Evolutionary conservation across 2,888 invertebrate species (phyloP), one percentile per base, ranked within the genome.

Genomic region (Aplocera efformata): DNA sequence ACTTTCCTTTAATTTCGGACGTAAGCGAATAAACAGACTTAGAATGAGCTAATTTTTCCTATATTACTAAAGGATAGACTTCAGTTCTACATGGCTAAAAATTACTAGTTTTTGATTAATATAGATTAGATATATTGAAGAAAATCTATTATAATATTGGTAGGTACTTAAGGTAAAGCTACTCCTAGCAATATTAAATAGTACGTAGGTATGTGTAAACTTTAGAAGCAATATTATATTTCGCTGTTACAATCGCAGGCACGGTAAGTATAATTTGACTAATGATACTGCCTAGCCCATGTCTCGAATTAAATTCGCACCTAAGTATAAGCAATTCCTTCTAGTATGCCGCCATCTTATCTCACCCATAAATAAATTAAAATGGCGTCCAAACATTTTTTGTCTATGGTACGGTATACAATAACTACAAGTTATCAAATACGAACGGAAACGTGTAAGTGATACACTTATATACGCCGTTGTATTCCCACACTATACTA

Each of bases 31-130:
- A 17, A 17, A 17, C 13, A 17, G 13, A 17, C 13, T 17, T 3
- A 17, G 2, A 17, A 17, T 3, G 13, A 17, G 5, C 2, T n/a
- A 17, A 2, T 2, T 17, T 17, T 17, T 17, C 13, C 13, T 17
- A 17, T 5, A 17, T 3, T 17, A 17, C 5, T 17, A 3, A 17
- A 3, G 13, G 5, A 17, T n/a, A n/a, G n/a, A n/a, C n/a, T 2
- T 17, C 13, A 17, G 3, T 17, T 5, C 47, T 34, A 49, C 56
- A 54, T 42, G 33, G 42, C 48, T 50, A 11, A 25, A 40, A 33
- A 28, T 30, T 30, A 32, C 29, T 26, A 31, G 9, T 11, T 17
- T 31, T 32, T 24, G 20, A 24, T 24, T 34, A 31, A 24, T 17
- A 27, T 32, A 17, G 20, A 24, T 24, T 34, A 31, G 21, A n/a